Base-by-base conservation (phyloP, 2,888 invertebrate genomes). In the Pammene fasciana region DNA sequence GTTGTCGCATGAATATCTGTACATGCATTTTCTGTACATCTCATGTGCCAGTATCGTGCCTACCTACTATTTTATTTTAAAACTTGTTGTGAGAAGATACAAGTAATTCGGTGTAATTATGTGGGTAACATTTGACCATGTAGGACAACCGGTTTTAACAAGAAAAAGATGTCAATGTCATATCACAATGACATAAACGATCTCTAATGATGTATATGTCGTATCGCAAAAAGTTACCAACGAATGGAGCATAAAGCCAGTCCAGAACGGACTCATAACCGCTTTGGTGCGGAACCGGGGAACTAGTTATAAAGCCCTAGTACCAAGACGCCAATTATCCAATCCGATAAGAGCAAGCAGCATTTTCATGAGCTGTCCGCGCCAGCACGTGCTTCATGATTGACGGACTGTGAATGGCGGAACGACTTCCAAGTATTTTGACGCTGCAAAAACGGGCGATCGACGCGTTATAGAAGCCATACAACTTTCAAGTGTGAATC, bases 401-500 rank as follows among this genome's bases (percentile, higher is more conserved):
- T 89, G 87, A 89, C 84, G 83, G 83, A 78, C 81, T 77, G 79
- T 82, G 86, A 86, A 84, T 83, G 86, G 84, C 86, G 86, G 85
- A 88, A 88, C 88, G 88, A 86, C 87, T 88, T 82, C 81, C 85
- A 86, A 87, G 88, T 82, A 91, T 90, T 89, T 87, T 85, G 84
- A 86, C 81, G 79, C 78, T 77, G 79, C 87, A 92, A 92, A 92
- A 92, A 92, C 86, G 73, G 74, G 72, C 77, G 81, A 80, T 75
- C 76, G 77, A 79, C 82, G 79, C 79, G 79, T 82, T 89, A 90
- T 88, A 86, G 87, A 86, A 87, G 82, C 87, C 83, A 85, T 87
- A 87, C 87, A 86, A 83, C 84, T 81, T 85, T 85, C 84, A 88
- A 89, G 92, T 92, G 92, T 91, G 90, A 92, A 92, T 89, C 90